Percentiles rank a stretch among this genome's conserved stretches.
Evolutionary conservation across 2,888 invertebrate species (phyloP).

Genomic region (Autographa pulchrina): DNA sequence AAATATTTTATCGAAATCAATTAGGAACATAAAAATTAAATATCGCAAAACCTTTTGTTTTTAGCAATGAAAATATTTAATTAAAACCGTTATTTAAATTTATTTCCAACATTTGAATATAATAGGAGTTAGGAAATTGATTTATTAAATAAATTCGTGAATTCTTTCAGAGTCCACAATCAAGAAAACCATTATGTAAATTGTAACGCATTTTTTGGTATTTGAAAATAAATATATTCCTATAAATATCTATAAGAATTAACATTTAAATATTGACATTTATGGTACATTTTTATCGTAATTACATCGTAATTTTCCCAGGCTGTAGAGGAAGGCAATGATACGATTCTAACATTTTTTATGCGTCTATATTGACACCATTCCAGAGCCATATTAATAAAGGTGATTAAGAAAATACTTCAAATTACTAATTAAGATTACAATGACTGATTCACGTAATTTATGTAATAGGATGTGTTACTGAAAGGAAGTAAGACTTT

Average conservation of each 20-base stretch:
- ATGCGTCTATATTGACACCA: background rate
- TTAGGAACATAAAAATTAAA: conserved; percentile 13
- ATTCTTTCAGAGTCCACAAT: background rate
- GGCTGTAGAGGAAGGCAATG: background rate
- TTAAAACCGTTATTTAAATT: conserved; percentile 15
- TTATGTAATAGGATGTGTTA: too few relatives aligned
- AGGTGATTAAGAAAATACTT: conserved; percentile 5
- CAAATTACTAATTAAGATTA: background rate
- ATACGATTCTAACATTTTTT: background rate
- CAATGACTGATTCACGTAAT: background rate
- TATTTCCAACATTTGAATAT: background rate
- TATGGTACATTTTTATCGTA: background rate
- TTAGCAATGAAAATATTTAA: conserved; percentile 19
- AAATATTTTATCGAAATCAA: conserved; percentile 43
- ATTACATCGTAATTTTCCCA: background rate
- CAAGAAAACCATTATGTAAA: background rate
- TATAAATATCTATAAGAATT: background rate
- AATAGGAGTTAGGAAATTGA: background rate
- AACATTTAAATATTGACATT: background rate
- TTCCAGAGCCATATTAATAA: background rate
- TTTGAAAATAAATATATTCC: background rate
- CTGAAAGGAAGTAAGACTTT: too few relatives aligned
- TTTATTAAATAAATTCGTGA: background rate
- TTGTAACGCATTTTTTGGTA: background rate
- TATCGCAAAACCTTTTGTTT: conserved; percentile 13